phyloP scores from a whole-genome alignment of 2,888 invertebrate genomes.

The Latrodectus elegans region DNA sequence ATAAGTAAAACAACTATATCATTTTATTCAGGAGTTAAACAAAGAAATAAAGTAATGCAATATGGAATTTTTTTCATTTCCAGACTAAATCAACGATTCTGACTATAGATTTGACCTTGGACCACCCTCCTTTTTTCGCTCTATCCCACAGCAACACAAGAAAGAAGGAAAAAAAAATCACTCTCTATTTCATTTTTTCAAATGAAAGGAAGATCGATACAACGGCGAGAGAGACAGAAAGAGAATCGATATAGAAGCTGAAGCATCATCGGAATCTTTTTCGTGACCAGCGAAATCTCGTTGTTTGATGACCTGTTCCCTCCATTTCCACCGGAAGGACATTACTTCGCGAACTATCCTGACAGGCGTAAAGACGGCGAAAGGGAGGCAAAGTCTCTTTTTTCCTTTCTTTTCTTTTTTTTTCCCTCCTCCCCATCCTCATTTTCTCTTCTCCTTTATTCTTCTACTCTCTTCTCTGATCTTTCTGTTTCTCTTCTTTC shows the following conservation, averaged over 20 bases:
- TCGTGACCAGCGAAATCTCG: slow-evolving; percentile 66
- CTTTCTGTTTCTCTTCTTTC: slow-evolving; percentile 38
- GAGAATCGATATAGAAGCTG: slow-evolving; percentile 60
- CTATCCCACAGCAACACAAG: slow-evolving; percentile 36
- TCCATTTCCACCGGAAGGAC: slow-evolving; percentile 68
- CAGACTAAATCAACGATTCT: slow-evolving; percentile 58
- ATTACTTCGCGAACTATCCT: slow-evolving; percentile 64
- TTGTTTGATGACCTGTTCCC: slow-evolving; percentile 68
- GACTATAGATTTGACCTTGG: slow-evolving; percentile 53
- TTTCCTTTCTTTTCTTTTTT: slow-evolving; percentile 17
- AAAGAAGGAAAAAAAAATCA: slow-evolving; percentile 4
- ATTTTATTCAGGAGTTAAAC: too few species aligned
- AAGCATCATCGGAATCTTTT: slow-evolving; percentile 68
- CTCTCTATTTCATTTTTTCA: slow-evolving; percentile 1
- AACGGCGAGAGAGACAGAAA: not conserved
- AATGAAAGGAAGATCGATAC: slow-evolving; percentile 33
- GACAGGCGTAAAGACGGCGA: slow-evolving; percentile 67
- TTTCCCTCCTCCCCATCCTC: slow-evolving; percentile 11
- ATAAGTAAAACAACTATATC: too few species aligned
- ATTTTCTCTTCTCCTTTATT: slow-evolving; percentile 5
- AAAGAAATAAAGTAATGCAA: too few species aligned
- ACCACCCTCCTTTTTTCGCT: not conserved
- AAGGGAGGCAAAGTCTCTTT: slow-evolving; percentile 10
- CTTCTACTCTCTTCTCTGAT: slow-evolving; percentile 6
- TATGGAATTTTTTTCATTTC: not conserved